A percentile compares a stretch with the other conserved stretches of the same genome.
These are phyloP conservation scores for Eulacestoma nigropectus DNA, from an alignment of 2,113 vertebrate species.

Conservation along the genomic window DNA sequence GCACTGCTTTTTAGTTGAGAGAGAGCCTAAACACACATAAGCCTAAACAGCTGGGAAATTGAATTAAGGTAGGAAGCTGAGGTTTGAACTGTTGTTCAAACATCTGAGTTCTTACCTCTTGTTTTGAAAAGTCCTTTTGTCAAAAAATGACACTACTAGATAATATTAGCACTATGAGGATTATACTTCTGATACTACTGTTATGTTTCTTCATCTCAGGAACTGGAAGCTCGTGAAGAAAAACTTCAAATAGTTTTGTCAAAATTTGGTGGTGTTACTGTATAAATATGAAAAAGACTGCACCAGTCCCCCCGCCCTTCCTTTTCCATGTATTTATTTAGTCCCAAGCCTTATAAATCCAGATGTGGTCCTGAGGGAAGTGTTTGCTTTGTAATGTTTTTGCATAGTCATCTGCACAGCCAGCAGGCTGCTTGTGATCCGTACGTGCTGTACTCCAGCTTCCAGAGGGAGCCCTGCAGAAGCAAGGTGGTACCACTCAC, in stretches of 20 bases:
- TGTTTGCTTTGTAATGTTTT: not conserved
- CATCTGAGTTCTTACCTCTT: not conserved
- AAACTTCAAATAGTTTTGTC: not conserved
- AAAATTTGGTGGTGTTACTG: not conserved
- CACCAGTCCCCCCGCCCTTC: not conserved
- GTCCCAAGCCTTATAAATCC: not conserved
- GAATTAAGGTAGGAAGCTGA: not conserved
- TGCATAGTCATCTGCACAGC: not conserved
- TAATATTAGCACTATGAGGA: not conserved
- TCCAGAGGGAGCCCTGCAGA: not conserved
- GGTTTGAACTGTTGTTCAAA: not conserved
- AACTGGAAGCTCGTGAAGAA: not conserved
- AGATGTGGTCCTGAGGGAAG: not conserved
- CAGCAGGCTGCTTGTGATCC: not conserved
- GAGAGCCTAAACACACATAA: not conserved
- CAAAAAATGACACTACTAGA: not conserved
- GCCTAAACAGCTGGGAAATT: not conserved
- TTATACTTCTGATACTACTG: not conserved
- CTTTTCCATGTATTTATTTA: conserved; percentile 7
- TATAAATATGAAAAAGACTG: not conserved
- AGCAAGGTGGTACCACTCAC: not conserved
- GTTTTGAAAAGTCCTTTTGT: not conserved
- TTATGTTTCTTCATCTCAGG: not conserved
- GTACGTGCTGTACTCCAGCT: fast-evolving
- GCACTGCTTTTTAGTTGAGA: not conserved